Percentiles rank a stretch among this genome's conserved stretches.
phyloP scores from a whole-genome alignment of 1,140 invertebrate species.

The Hirudo medicinalis region DNA sequence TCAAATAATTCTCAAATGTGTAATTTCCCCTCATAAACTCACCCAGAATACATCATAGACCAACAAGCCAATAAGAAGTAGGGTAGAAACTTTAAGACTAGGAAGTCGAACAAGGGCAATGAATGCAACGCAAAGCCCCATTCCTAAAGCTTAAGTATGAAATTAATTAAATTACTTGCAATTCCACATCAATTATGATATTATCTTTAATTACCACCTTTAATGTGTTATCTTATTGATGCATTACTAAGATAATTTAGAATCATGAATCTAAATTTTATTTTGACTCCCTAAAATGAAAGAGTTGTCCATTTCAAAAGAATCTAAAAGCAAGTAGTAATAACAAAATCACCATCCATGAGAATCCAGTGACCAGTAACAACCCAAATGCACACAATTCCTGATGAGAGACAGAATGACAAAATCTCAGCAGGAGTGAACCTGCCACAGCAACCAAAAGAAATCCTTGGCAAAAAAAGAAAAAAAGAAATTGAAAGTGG shows the following conservation, averaged over 20 bases:
- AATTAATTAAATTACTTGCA: constrained; percentile 16
- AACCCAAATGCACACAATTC: constrained; percentile 90
- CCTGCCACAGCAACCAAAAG: constrained; percentile 73
- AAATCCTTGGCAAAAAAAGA: constrained; percentile 53
- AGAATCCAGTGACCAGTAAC: constrained; percentile 91
- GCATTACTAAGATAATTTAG: too few relatives aligned
- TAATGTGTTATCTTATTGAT: too few relatives aligned
- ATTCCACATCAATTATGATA: too few relatives aligned
- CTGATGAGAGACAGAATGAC: constrained; percentile 76
- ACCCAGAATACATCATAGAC: constrained; percentile 96
- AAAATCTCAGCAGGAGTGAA: constrained; percentile 85
- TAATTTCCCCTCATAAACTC: constrained; percentile 22
- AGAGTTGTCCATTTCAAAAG: not conserved
- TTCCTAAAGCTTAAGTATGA: constrained; percentile 65
- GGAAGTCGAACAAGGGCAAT: constrained; percentile 89
- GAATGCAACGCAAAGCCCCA: constrained; percentile 92
- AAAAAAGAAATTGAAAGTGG: constrained; percentile 21
- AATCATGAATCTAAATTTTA: too few relatives aligned
- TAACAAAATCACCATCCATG: constrained; percentile 65
- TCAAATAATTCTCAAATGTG: constrained; percentile 13
- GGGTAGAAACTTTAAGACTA: constrained; percentile 86
- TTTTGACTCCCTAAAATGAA: constrained; percentile 5
- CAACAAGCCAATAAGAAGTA: constrained; percentile 78
- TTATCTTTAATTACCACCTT: too few relatives aligned
- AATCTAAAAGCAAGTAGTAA: too few relatives aligned